These are phyloP conservation scores for Protophormia terraenovae DNA, from an alignment of 2,888 invertebrate genomes.

Conservation along the genomic window DNA sequence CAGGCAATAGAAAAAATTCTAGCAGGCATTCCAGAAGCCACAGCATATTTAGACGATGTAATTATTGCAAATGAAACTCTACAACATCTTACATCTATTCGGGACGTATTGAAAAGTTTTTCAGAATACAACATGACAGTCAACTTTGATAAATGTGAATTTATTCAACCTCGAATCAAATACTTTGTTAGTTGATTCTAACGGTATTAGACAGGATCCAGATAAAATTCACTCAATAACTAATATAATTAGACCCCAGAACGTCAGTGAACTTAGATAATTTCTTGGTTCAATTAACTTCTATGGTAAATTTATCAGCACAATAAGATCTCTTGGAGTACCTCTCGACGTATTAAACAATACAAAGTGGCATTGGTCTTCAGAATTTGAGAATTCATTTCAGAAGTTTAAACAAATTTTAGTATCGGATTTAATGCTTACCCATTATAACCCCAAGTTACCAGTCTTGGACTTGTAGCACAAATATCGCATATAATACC, in stretches of 20 bases:
- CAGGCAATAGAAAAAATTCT: conserved; percentile 65
- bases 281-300: conserved; percentile 64
- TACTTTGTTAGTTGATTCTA: no score
- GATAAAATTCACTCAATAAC: conserved; percentile 30
- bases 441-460: conserved; percentile 55
- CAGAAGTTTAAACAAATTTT: conserved; percentile 63
- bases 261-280: conserved; percentile 41
- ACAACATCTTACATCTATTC: conserved; percentile 43
- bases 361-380: conserved; percentile 49
- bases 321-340: conserved; percentile 37
- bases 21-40: conserved; percentile 44
- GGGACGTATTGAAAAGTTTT: no score
- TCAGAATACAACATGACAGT: no score
- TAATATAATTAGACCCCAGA: conserved; percentile 50
- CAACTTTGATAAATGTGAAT: no score
- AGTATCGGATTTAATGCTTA: conserved; percentile 38
- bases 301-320: conserved; percentile 57
- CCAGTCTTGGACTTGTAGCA: conserved; percentile 59
- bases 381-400: conserved; percentile 58
- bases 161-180: no score
- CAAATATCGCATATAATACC: conserved; percentile 57
- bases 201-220: no score
- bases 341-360: conserved; percentile 55
- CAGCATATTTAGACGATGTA: conserved; percentile 64
- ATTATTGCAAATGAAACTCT: conserved; percentile 53